Conservation (phyloP, 2,888 invertebrate genomes). For the Epiblema foenella region DNA sequence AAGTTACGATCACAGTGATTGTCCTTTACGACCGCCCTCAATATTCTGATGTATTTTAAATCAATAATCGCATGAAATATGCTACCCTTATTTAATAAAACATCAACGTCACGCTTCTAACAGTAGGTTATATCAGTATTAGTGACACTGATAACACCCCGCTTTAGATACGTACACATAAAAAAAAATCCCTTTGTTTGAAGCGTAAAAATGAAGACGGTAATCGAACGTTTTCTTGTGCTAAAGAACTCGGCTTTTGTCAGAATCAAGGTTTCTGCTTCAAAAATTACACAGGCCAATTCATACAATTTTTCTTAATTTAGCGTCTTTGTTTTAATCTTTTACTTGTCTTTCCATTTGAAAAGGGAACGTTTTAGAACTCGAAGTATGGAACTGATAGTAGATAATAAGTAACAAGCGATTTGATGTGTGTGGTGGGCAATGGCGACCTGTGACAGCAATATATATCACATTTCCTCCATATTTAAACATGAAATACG, state of each 20-base stretch:
- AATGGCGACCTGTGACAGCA: no score
- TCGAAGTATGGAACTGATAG: no score
- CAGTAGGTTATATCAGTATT: no score
- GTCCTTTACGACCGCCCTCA: constrained; percentile 60
- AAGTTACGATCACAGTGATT: constrained; percentile 56
- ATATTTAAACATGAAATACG: no score
- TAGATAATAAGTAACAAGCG: no score
- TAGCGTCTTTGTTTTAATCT: neutral
- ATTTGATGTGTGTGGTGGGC: no score
- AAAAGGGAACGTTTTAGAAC: neutral
- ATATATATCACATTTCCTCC: no score
- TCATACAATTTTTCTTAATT: no score
- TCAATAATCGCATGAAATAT: constrained; percentile 22
- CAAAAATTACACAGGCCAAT: neutral
- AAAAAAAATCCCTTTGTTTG: neutral
- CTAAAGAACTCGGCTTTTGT: neutral
- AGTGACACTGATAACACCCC: neutral
- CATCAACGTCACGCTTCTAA: constrained; percentile 6
- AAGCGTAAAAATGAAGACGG: neutral
- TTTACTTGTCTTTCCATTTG: neutral
- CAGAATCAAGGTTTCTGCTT: neutral
- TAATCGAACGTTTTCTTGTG: neutral
- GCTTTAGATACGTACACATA: no score
- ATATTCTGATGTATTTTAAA: constrained; percentile 57
- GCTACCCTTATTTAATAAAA: constrained; percentile 19